Conservation (phyloP, 2,888 invertebrate genomes). For the Parascotia fuliginaria region DNA sequence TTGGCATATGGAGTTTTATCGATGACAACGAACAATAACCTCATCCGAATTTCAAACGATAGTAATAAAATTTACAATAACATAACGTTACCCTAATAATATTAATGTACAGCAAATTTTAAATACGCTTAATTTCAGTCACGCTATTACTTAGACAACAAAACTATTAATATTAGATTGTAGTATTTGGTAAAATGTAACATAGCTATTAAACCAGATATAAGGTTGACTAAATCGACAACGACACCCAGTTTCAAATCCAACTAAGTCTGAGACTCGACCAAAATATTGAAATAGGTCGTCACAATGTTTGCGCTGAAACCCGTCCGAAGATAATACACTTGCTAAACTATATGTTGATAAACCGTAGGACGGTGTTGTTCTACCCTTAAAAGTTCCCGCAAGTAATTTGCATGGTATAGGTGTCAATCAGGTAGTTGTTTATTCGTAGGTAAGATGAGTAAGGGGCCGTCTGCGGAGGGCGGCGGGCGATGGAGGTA, state of each 20-base stretch:
- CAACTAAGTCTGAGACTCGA: not conserved
- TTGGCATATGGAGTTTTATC: no score
- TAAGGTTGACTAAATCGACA: not conserved
- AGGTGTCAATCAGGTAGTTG: conserved; percentile 71
- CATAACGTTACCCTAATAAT: no score
- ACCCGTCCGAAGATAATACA: conserved; percentile 24
- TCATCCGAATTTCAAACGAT: no score
- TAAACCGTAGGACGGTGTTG: conserved; percentile 25
- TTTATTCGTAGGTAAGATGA: conserved; percentile 53
- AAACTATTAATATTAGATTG: not conserved
- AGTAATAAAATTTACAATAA: no score
- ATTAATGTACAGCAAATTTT: no score
- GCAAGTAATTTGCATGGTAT: conserved; percentile 64
- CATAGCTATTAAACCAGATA: not conserved
- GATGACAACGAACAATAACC: no score
- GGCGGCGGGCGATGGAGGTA: conserved; percentile 36
- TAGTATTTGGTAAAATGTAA: not conserved
- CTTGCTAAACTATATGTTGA: conserved; percentile 32
- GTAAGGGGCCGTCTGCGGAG: conserved; percentile 34
- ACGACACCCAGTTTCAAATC: not conserved
- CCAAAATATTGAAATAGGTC: conserved; percentile 28
- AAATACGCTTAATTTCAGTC: not conserved
- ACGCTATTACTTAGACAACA: not conserved
- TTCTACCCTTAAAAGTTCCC: conserved; percentile 46
- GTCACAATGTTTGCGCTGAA: conserved; percentile 11